Evolutionary conservation across 2,113 vertebrate genomes (phyloP).

Genomic region (Elaphurus davidianus): DNA sequence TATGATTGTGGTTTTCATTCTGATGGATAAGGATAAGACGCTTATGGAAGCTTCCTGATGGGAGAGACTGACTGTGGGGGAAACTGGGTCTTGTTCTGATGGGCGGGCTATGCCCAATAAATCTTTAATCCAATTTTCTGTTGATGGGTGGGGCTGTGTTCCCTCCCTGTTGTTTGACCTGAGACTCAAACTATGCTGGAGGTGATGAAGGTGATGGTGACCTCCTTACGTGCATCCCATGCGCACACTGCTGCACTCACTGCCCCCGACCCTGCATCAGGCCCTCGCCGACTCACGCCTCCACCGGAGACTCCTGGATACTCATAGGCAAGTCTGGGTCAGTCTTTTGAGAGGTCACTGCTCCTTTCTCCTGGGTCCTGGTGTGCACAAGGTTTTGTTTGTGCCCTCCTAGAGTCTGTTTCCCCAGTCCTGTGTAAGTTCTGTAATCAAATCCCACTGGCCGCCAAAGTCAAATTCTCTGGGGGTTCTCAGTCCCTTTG

Average conservation of each 20-base stretch:
- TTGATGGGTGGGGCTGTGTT: background rate
- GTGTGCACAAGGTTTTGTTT: no score
- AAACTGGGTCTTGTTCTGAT: background rate
- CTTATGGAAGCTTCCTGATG: background rate
- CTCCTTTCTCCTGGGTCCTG: no score
- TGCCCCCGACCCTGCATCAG: no score
- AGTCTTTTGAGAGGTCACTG: background rate
- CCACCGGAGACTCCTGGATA: accelerated
- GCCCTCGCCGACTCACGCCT: no score
- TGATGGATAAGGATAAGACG: background rate
- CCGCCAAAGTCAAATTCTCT: no score
- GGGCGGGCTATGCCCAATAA: background rate
- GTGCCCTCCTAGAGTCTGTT: no score
- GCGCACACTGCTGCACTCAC: accelerated
- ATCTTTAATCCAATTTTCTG: background rate
- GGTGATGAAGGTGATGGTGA: background rate
- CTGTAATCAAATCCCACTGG: no score
- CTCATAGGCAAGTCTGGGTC: background rate
- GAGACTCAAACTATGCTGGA: background rate
- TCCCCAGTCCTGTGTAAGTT: no score
- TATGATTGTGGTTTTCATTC: background rate
- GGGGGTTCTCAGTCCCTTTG: no score
- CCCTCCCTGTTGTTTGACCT: background rate
- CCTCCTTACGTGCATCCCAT: background rate
- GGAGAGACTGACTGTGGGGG: background rate